Conservation (phyloP, 2,797 vertebrate species). For the Myioborus miniatus region DNA sequence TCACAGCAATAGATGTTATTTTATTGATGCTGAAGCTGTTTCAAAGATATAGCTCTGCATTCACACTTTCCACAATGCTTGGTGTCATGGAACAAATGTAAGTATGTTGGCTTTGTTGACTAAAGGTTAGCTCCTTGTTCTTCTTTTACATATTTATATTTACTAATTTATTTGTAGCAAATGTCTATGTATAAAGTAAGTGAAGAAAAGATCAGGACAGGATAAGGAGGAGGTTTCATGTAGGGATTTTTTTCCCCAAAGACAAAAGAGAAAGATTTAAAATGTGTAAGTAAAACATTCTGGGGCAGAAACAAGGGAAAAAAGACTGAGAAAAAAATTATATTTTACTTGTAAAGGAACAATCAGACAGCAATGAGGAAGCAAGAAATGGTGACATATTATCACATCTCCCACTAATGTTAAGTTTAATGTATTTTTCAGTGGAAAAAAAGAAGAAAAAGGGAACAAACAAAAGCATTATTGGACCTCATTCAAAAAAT, state of each 20-base stretch:
- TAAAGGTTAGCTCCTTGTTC: neutral
- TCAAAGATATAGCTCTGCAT: neutral
- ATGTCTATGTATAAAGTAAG: neutral
- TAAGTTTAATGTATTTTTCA: neutral
- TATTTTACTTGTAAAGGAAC: neutral
- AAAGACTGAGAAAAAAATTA: neutral
- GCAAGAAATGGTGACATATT: neutral
- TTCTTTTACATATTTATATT: neutral
- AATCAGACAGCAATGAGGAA: neutral
- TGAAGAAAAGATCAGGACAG: neutral
- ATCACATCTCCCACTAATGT: neutral
- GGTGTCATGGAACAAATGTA: neutral
- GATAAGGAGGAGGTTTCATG: neutral
- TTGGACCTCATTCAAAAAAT: neutral
- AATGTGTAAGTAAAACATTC: neutral
- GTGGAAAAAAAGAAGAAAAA: neutral
- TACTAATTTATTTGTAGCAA: neutral
- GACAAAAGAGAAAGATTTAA: neutral
- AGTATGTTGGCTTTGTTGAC: neutral
- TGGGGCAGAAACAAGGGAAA: neutral
- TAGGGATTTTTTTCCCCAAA: neutral
- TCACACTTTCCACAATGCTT: neutral
- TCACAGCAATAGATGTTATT: neutral
- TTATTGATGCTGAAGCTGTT: neutral
- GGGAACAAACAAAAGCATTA: neutral